Base-by-base conservation (phyloP, 2,113 vertebrate genomes). In the Aptenodytes patagonicus region DNA sequence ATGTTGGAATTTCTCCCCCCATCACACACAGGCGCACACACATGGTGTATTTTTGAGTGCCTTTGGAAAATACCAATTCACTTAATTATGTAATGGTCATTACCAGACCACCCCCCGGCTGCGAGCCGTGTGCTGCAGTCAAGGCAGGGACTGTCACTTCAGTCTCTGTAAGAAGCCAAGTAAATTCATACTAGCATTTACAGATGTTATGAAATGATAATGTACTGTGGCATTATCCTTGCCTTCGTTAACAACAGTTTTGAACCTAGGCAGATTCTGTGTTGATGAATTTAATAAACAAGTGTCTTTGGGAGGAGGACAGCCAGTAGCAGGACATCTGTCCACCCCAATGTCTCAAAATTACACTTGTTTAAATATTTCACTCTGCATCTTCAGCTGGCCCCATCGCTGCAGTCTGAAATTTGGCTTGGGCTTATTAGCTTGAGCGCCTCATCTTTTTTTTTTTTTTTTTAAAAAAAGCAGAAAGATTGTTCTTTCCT, bases 291-390 rank as follows among this genome's bases (percentile, higher is more conserved):
- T 68, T 44, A 6, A 16, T 15, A 40, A n/a, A 42, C 1, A 11
- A 17, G 42, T 22, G 20, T 7, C 40, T 82, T 38, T 36, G 77
- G 54, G 69, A 90, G 28, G 22, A 8, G 24, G 34, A n/a, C 36
- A 44, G 77, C 46, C 31, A 3, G 3, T 8, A 36, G 40, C 60
- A 78, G 75, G 87, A 36, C 25, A 5, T 5, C 31, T 79, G 38
- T 13, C 13, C 28, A 4, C 7, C 17, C 12, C 6, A 0, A 0
- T 5, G 17, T 3, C 69, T 51, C 69, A 17, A 16, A 73, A 26
- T 38, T 8, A 34, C 36, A 1, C 70, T 38, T 6, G 4, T 18
- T 64, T 31, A 38, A 40, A 12, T 49, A 20, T 32, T n/a, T 51
- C 20, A 4, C 47, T 49, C 42, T 20, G 55, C 5, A 1, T 13